Evolutionary conservation across 2,888 invertebrate species (phyloP).

Genomic region (Xanthorhoe designata): DNA sequence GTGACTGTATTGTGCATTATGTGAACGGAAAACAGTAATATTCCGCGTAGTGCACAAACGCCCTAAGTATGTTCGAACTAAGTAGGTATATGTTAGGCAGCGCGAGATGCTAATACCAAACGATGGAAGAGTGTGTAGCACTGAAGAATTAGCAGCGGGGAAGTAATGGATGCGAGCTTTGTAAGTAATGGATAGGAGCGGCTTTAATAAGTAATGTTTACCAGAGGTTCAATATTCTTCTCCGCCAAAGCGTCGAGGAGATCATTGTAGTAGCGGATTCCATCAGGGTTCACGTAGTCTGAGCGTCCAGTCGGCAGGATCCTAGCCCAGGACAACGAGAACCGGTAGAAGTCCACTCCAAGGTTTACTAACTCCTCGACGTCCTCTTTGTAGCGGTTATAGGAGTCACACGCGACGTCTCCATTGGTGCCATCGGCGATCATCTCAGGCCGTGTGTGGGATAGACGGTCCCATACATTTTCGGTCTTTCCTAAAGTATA

Average conservation of each 20-base stretch:
- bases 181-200: too few relatives aligned
- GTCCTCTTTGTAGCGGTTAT: constrained; percentile 87
- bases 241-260: constrained; percentile 87
- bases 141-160: too few relatives aligned
- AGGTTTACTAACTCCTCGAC: constrained; percentile 79
- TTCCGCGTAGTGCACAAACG: too few relatives aligned
- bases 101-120: too few relatives aligned
- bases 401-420: constrained; percentile 89
- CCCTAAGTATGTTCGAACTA: not conserved
- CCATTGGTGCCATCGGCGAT: constrained; percentile 87
- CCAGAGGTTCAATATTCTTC: constrained; percentile 87
- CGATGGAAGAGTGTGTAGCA: too few relatives aligned
- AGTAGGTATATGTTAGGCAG: not conserved
- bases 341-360: constrained; percentile 85
- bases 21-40: too few relatives aligned
- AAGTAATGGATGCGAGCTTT: too few relatives aligned
- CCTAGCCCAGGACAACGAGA: constrained; percentile 88
- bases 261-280: constrained; percentile 88
- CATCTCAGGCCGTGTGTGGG: constrained; percentile 84
- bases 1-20: too few relatives aligned
- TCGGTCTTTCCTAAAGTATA: constrained; percentile 82
- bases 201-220: constrained; percentile 52
- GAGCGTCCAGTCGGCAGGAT: constrained; percentile 86
- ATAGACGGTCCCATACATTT: constrained; percentile 87
- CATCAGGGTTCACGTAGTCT: constrained; percentile 84